Percentiles rank a stretch among this genome's conserved stretches.
These are phyloP conservation scores for Aquatica leii DNA, from an alignment of 2,888 invertebrate genomes.

Conservation along the genomic window DNA sequence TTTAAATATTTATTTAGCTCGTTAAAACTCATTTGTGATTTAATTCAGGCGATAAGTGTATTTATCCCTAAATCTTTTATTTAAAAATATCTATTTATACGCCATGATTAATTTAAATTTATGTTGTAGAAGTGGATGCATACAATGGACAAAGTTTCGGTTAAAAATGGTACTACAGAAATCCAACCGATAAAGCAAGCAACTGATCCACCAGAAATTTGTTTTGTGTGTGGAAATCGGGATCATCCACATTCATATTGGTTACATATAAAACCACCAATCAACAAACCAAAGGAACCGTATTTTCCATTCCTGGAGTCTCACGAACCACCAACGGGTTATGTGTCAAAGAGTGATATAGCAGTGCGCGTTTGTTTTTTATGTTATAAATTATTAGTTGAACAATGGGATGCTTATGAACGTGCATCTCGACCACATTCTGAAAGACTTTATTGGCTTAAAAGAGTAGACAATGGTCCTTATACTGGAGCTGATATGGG, in stretches of 20 bases:
- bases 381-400: conserved; percentile 84
- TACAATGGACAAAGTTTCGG: conserved; percentile 64
- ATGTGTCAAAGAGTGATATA: conserved; percentile 55
- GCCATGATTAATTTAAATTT: neutral
- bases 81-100: too few relatives aligned
- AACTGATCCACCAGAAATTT: conserved; percentile 57
- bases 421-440: conserved; percentile 80
- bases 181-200: conserved; percentile 39
- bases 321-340: conserved; percentile 86
- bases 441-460: conserved; percentile 92
- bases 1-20: too few relatives aligned
- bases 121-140: conserved; percentile 49
- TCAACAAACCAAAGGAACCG: conserved; percentile 76
- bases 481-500: conserved; percentile 90
- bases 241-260: conserved; percentile 70
- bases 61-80: conserved; percentile 8
- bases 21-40: too few relatives aligned
- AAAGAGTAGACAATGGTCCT: conserved; percentile 88
- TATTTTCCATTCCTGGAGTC: conserved; percentile 92
- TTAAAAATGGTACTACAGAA: conserved; percentile 61
- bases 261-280: conserved; percentile 72
- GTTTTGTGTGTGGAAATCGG: conserved; percentile 78
- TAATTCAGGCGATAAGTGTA: neutral
- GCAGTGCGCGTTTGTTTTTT: conserved; percentile 82
- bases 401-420: conserved; percentile 94